These are phyloP conservation scores for Psittacara wagleri DNA, from an alignment of 2,113 vertebrate species.

Conservation along the genomic window DNA sequence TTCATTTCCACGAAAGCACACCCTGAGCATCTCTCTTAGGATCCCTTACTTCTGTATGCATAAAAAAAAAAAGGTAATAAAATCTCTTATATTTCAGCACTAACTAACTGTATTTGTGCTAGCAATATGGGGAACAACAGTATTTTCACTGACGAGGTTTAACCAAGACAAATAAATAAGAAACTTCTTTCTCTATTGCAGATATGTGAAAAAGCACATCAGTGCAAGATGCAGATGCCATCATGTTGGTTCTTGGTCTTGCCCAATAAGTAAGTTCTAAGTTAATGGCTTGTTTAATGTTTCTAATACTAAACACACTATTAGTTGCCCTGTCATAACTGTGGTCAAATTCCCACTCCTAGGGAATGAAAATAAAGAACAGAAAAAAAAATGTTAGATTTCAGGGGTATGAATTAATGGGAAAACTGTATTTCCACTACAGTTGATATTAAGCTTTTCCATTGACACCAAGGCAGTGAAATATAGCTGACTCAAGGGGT, in stretches of 20 bases:
- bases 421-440: slow-evolving; percentile 27
- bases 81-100: background rate
- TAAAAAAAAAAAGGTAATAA: background rate
- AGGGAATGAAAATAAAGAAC: background rate
- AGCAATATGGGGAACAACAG: background rate
- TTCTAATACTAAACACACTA: background rate
- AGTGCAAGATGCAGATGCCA: background rate
- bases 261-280: background rate
- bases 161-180: background rate
- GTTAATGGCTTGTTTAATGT: background rate
- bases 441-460: slow-evolving; percentile 23
- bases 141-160: background rate
- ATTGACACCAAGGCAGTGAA: slow-evolving; percentile 42
- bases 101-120: background rate
- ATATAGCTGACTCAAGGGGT: slow-evolving; percentile 56
- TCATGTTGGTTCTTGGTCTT: background rate
- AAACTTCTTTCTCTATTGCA: background rate
- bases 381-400: background rate
- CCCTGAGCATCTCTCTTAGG: background rate
- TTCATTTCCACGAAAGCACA: background rate
- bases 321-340: background rate
- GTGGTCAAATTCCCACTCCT: background rate
- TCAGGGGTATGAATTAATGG: slow-evolving; percentile 27
- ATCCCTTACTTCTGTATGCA: fast-evolving
- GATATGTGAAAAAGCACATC: background rate